phyloP scores from a whole-genome alignment of 2,113 vertebrate genomes.

The Antechinus stuartii region DNA sequence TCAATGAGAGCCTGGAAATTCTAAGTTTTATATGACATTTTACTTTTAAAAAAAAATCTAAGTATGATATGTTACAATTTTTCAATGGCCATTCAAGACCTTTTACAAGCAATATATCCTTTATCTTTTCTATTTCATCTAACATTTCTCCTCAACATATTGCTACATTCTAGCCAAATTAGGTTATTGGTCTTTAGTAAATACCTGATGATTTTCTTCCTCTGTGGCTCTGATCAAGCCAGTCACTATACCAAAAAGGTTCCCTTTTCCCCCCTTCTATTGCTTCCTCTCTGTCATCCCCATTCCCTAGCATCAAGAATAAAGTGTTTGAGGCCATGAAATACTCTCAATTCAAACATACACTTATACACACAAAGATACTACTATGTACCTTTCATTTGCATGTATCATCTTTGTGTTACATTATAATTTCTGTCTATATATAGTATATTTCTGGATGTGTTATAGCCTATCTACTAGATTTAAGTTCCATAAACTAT shows the following conservation, averaged over 20 bases:
- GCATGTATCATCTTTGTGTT: neutral
- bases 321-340: neutral
- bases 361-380: neutral
- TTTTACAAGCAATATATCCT: neutral
- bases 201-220: neutral
- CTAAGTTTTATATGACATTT: slow-evolving; percentile 25
- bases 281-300: neutral
- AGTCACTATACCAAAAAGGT: neutral
- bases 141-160: neutral
- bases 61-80: neutral
- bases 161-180: neutral
- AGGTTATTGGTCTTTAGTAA: neutral
- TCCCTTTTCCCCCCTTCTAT: neutral
- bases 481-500: neutral
- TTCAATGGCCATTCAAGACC: slow-evolving; percentile 6
- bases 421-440: neutral
- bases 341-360: neutral
- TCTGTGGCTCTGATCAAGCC: neutral
- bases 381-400: neutral
- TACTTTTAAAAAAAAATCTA: slow-evolving; percentile 19
- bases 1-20: neutral
- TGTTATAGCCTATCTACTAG: neutral
- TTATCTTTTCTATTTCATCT: neutral
- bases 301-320: neutral
- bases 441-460: neutral